Evolutionary conservation across 2,797 vertebrate genomes (phyloP).

Genomic region (Sparidentex hasta): DNA sequence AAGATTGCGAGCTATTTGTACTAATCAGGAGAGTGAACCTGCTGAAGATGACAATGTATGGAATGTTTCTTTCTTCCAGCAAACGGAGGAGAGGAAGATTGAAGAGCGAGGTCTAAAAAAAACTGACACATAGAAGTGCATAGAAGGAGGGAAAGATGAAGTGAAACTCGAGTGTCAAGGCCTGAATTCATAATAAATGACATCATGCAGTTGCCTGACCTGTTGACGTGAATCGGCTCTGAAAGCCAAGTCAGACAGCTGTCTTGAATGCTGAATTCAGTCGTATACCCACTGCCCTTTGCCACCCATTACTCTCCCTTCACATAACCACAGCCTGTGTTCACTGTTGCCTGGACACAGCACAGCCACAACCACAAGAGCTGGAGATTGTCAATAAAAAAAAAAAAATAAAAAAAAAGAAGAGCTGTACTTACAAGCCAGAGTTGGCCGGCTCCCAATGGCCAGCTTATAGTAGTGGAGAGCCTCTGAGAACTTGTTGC

Average conservation of each 20-base stretch:
- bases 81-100: neutral
- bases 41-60: conserved; percentile 10
- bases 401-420: conserved; percentile 69
- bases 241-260: conserved; percentile 46
- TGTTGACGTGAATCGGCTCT: conserved; percentile 49
- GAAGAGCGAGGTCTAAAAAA: neutral
- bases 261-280: conserved; percentile 61
- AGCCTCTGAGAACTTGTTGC: conserved; percentile 96
- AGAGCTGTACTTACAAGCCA: conserved; percentile 95
- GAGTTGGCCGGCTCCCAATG: conserved; percentile 96
- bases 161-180: conserved; percentile 17
- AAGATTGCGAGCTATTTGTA: conserved; percentile 50
- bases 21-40: conserved; percentile 33
- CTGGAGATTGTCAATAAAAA: conserved; percentile 76
- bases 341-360: conserved; percentile 81
- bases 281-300: conserved; percentile 66
- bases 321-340: conserved; percentile 67
- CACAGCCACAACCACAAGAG: conserved; percentile 68
- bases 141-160: neutral
- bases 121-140: neutral
- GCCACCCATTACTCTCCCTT: conserved; percentile 58
- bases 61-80: neutral
- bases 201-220: conserved; percentile 55
- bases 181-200: conserved; percentile 60
- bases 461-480: conserved; percentile 99